Base-by-base conservation (phyloP, 2,797 vertebrate species). In the Sphaeramia orbicularis region DNA sequence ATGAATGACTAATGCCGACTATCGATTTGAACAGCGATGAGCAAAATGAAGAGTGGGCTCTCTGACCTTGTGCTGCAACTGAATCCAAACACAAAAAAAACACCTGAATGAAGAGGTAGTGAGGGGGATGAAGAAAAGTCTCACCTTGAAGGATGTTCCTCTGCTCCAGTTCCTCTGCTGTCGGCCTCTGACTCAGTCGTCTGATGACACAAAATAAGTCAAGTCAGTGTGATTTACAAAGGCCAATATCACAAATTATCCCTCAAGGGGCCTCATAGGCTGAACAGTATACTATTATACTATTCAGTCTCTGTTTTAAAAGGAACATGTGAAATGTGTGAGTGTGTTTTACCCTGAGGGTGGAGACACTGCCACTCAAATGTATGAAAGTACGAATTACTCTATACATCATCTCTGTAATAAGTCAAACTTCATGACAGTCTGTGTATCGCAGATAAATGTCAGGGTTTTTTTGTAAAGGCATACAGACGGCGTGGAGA, bases 81-180 rank as follows among this genome's bases (percentile, higher is more conserved):
- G 13, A 38, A 38, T 19, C 7, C 10, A 8, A 59, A 57, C 1
- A 21, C 3, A 35, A 27, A 40, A 12, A 41, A 45, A 2, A 21
- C 16, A 64, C 12, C 27, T 49, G 47, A 57, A 16, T 5, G 38
- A 36, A 35, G 14, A 8, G 3, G 2, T n/a, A 8, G 49, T 30
- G 40, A 24, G 49, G 37, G 41, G 10, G 50, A 32, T 4, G 6
- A 24, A 37, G 6, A n/a, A 38, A 12, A 37, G 64, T 14, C 92
- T 96, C 65, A 99, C 98, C 95, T 48, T 92, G 96, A 54, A 99
- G 95, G 57, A 99, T 99, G 88, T 99, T 99, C 82, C 98, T 96
- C 83, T 99, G 96, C 80, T 97, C 96, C 83, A 99, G 89, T 76
- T 99, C 97, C 35, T 98, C 95, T 0, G 92, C 93, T 2, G 95